These are phyloP conservation scores for Forbesichthys papilliferus DNA, from an alignment of 2,113 vertebrate genomes.

Conservation along the genomic window DNA sequence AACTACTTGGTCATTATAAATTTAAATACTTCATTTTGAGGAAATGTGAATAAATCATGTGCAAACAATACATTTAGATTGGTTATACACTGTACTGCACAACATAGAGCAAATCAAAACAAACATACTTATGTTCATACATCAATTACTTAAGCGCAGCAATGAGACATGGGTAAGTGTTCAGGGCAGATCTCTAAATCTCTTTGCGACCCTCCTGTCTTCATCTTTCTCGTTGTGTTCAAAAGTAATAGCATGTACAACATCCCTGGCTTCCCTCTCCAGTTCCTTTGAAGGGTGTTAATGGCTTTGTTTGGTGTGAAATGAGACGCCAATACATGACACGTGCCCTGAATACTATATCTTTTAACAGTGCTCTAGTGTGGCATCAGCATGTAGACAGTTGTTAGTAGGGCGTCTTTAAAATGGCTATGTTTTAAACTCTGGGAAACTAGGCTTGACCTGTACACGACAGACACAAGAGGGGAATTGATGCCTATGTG, in stretches of 20 bases:
- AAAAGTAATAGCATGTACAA: slow-evolving; percentile 26
- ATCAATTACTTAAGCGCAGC: background rate
- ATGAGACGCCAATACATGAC: slow-evolving; percentile 31
- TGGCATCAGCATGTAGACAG: background rate
- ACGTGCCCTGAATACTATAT: slow-evolving; percentile 13
- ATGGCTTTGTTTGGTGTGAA: slow-evolving; percentile 39
- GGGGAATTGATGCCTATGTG: background rate
- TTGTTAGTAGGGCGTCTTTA: background rate
- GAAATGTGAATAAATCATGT: too few relatives aligned
- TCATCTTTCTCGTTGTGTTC: slow-evolving; percentile 13
- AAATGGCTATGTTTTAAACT: background rate
- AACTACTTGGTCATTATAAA: too few relatives aligned
- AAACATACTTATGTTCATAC: background rate
- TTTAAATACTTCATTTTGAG: too few relatives aligned
- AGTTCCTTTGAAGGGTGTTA: slow-evolving; percentile 36
- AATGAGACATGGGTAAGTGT: slow-evolving; percentile 14
- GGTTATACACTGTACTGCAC: too few relatives aligned
- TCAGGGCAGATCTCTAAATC: slow-evolving; percentile 2
- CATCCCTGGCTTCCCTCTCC: slow-evolving; percentile 11
- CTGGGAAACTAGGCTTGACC: background rate
- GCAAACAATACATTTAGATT: too few relatives aligned
- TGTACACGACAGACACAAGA: background rate
- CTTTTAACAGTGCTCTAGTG: background rate
- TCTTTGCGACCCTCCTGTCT: slow-evolving; percentile 5
- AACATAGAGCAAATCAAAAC: background rate